A percentile compares a stretch with the other conserved stretches of the same genome.
These are phyloP conservation scores for Apamea anceps DNA, from an alignment of 2,888 invertebrate genomes.

Conservation along the genomic window DNA sequence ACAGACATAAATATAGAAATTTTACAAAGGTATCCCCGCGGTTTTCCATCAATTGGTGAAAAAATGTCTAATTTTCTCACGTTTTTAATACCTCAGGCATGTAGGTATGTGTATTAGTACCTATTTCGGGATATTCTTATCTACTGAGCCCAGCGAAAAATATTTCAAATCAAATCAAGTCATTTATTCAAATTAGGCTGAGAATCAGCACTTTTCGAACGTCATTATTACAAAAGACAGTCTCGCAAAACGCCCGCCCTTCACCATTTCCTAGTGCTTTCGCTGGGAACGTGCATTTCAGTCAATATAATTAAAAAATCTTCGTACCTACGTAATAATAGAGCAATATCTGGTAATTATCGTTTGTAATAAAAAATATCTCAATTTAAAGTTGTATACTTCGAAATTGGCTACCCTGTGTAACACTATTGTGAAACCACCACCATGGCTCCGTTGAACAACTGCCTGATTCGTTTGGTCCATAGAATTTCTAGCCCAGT, in stretches of 20 bases:
- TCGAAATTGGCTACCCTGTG: not conserved
- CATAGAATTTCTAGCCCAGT: slow-evolving; percentile 6
- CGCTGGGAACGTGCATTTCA: too few relatives aligned
- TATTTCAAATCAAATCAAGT: not conserved
- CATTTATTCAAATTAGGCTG: too few relatives aligned
- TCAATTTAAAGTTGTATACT: too few relatives aligned
- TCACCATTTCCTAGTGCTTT: too few relatives aligned
- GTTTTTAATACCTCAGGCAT: not conserved
- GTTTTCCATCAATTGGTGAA: not conserved
- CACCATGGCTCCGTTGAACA: not conserved
- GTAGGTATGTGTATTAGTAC: not conserved
- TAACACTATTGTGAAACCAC: not conserved
- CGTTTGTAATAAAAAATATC: too few relatives aligned
- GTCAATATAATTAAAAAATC: not conserved
- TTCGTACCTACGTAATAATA: too few relatives aligned
- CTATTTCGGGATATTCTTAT: not conserved
- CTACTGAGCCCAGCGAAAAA: not conserved
- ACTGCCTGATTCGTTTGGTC: not conserved
- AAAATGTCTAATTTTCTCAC: not conserved
- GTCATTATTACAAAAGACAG: too few relatives aligned
- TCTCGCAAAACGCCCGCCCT: too few relatives aligned
- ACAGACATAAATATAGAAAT: too few relatives aligned
- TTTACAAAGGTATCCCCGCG: not conserved
- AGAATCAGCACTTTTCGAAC: too few relatives aligned
- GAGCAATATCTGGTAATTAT: too few relatives aligned